Evolutionary conservation across 2,888 invertebrate species (phyloP), one percentile per base, ranked within the genome.

Genomic region (Steinernema scapterisci): DNA sequence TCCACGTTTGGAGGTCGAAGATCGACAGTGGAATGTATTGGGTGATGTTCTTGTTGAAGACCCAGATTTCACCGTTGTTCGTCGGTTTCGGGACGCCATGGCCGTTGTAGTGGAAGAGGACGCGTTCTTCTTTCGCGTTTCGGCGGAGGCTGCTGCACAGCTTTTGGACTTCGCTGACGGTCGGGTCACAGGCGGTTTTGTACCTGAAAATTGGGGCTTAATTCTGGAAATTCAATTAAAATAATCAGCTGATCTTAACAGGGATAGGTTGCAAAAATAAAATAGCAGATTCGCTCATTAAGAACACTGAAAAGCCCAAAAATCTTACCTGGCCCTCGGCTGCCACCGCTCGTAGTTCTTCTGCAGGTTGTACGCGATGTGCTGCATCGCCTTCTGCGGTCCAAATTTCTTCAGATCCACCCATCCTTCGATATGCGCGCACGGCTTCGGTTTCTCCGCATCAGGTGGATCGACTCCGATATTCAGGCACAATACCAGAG

Each of bases 381-480:
- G 92, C 89, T 97, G 96, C 84, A 97, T 90, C 0, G 97, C 95
- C 93, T 81, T 80, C 43, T 79, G 79, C 7, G 82, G 78, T 71
- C 94, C 94, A 89, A 94, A 91, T 0, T 94, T 92, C 73, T 93
- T 90, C 0, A 97, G 97, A 84, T 91, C 90, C 88, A 96, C 94
- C 99, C 99, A 99, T 88, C 96, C 96, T 88, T 97, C 95, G 9
- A 83, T 74, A 11, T 79, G 75, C 9, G 99, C 95, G 89, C 97
- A 96, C 0, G 97, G 97, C 86, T 95, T 94, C 2, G 95, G 85
- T 74, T 97, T 97, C 45, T 96, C 93, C 74, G 97, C 92, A 89
- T 99, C 99, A 0, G 99, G 99, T 1, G 99, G 99, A 89, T 99
- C 99, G 23, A 99, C 97, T n/a, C 97, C 97, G 74, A 99, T 94